Percentiles rank a stretch among this genome's conserved stretches.
phyloP scores from a whole-genome alignment of 2,797 vertebrate genomes.

The Peromyscus aztecus region DNA sequence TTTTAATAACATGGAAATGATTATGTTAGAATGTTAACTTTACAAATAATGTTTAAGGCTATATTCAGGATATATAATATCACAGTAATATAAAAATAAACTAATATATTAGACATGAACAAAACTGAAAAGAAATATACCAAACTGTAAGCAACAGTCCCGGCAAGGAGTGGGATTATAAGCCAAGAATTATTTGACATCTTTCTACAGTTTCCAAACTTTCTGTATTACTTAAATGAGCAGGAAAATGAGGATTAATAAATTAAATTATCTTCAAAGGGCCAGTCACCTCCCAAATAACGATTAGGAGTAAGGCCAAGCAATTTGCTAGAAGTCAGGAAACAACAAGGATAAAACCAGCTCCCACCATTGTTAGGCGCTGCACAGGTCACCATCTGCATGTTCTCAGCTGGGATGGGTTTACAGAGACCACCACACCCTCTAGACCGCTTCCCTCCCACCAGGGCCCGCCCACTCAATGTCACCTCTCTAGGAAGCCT shows the following conservation, averaged over 20 bases:
- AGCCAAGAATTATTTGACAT: constrained; percentile 18
- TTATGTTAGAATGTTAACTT: constrained; percentile 29
- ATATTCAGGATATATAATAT: constrained; percentile 20
- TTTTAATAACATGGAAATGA: constrained; percentile 16
- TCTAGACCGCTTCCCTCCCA: not conserved
- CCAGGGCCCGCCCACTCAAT: not conserved
- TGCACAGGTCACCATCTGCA: fast-evolving
- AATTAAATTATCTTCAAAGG: constrained; percentile 42
- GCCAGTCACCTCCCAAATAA: constrained; percentile 51
- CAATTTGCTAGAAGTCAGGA: not conserved
- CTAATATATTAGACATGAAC: not conserved
- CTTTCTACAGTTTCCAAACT: constrained; percentile 47
- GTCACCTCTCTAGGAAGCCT: not conserved
- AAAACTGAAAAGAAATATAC: constrained; percentile 63
- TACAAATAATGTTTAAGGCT: not conserved
- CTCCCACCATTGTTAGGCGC: not conserved
- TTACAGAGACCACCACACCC: not conserved
- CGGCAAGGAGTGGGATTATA: not conserved
- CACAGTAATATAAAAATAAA: constrained; percentile 23
- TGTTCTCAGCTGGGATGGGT: not conserved
- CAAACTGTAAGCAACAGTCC: constrained; percentile 26
- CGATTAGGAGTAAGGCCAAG: not conserved
- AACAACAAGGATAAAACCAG: not conserved
- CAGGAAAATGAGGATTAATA: not conserved
- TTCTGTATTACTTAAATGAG: constrained; percentile 43